Percentiles rank a stretch among this genome's conserved stretches.
Evolutionary conservation across 2,888 invertebrate genomes (phyloP).

Genomic region (Calliopum simillimum): DNA sequence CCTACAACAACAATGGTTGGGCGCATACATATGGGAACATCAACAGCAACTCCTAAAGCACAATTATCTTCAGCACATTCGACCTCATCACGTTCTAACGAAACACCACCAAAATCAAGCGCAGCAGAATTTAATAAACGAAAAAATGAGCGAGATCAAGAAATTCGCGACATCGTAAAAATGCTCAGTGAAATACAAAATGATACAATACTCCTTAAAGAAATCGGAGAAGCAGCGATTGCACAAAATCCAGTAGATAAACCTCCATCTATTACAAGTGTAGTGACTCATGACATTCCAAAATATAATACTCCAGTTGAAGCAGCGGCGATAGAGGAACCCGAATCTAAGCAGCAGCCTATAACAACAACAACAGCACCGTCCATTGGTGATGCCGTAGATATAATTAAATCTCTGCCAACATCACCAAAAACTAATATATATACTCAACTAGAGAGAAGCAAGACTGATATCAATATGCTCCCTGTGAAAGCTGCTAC

Average conservation of each 20-base stretch:
- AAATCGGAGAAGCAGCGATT: neutral
- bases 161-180: conserved; percentile 52
- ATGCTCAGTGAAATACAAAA: conserved; percentile 52
- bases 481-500: conserved; percentile 39
- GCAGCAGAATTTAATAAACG: conserved; percentile 48
- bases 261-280: neutral
- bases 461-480: conserved; percentile 46
- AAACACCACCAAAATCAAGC: neutral
- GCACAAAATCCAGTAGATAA: neutral
- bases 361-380: neutral
- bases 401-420: neutral
- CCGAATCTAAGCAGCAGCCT: too few relatives aligned
- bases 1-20: conserved; percentile 26
- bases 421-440: neutral
- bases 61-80: neutral
- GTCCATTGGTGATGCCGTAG: too few relatives aligned
- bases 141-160: conserved; percentile 51
- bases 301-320: too few relatives aligned
- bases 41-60: neutral
- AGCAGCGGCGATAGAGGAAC: too few relatives aligned
- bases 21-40: conserved; percentile 8
- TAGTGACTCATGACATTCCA: conserved; percentile 2
- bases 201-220: conserved; percentile 34
- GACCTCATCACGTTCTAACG: too few relatives aligned
- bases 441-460: conserved; percentile 39